These are phyloP conservation scores for Styela plicata DNA, from an alignment of 23 tunicate genomes.

Conservation along the genomic window DNA sequence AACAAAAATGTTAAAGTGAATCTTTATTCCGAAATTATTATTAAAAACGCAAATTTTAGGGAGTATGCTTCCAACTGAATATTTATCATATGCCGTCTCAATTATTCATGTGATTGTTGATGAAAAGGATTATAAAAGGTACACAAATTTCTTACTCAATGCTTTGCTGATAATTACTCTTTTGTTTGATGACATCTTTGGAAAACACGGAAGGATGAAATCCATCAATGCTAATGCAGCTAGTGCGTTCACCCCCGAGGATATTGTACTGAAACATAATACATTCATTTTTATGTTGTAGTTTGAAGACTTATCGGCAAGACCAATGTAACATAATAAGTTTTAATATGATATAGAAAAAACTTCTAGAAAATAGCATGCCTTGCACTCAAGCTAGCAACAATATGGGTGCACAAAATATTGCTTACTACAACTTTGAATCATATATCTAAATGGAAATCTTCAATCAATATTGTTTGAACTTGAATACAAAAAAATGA, in stretches of 20 bases:
- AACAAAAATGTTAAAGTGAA: background rate
- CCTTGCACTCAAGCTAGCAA: no score
- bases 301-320: no score
- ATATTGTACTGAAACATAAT: conserved; percentile 7
- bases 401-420: no score
- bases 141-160: background rate
- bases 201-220: conserved; percentile 12
- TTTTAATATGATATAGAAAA: background rate
- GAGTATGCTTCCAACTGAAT: background rate
- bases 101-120: no score
- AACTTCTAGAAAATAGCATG: no score
- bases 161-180: background rate
- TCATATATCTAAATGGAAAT: no score
- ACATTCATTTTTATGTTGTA: no score
- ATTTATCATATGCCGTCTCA: no score
- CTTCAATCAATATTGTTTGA: no score
- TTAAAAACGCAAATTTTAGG: background rate
- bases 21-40: background rate
- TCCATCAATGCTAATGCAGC: conserved; percentile 5
- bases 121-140: no score
- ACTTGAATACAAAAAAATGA: no score
- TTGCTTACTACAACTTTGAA: no score
- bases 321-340: background rate
- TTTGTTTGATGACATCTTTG: background rate
- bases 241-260: conserved; percentile 12